These are phyloP conservation scores for Xestia rhomboidea DNA, from an alignment of 2,888 invertebrate species.

Conservation along the genomic window DNA sequence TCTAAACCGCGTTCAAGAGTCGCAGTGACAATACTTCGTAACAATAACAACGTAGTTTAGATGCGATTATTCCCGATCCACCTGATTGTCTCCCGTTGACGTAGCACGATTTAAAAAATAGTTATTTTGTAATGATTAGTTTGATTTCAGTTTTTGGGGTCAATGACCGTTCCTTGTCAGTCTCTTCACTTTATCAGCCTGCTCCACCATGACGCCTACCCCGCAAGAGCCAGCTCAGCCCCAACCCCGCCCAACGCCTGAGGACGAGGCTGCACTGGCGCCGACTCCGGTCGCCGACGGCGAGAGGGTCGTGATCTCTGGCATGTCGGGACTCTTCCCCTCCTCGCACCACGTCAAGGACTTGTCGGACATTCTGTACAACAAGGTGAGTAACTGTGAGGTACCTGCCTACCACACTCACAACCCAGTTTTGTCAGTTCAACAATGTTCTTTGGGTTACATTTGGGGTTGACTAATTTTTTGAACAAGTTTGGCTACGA, in stretches of 20 bases:
- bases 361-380: constrained; percentile 46
- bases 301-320: constrained; percentile 58
- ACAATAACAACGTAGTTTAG: too few relatives aligned
- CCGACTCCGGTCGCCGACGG: not conserved
- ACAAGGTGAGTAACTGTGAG: not conserved
- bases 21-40: not conserved
- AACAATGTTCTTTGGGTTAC: not conserved
- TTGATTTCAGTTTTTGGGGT: too few relatives aligned
- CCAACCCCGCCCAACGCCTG: not conserved
- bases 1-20: not conserved
- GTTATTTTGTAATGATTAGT: too few relatives aligned
- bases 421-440: constrained; percentile 31
- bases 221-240: constrained; percentile 41
- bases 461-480: too few relatives aligned
- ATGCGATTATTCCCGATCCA: too few relatives aligned
- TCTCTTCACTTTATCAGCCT: not conserved
- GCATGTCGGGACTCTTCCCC: constrained; percentile 74
- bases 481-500: too few relatives aligned
- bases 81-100: too few relatives aligned
- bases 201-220: constrained; percentile 48
- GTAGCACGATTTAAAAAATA: too few relatives aligned
- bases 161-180: not conserved
- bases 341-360: constrained; percentile 64
- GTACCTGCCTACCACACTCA: not conserved
- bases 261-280: not conserved